These are phyloP conservation scores for Clangula hyemalis DNA, from an alignment of 2,797 vertebrate species.

Conservation along the genomic window DNA sequence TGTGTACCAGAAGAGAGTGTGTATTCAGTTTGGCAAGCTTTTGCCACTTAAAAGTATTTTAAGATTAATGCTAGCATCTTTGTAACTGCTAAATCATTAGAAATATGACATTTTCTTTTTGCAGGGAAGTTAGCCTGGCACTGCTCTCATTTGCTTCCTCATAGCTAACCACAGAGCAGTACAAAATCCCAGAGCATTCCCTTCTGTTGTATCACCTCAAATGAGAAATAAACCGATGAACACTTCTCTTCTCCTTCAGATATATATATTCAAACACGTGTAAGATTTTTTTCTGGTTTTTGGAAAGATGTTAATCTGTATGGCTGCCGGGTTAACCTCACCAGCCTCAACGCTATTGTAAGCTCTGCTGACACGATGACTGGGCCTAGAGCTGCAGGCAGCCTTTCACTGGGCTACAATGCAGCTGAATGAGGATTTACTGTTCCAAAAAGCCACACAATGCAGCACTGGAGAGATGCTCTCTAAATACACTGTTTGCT, in stretches of 20 bases:
- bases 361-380: not conserved
- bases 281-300: not conserved
- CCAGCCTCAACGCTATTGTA: not conserved
- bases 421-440: not conserved
- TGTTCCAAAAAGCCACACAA: not conserved
- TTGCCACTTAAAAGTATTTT: not conserved
- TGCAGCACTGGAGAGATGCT: not conserved
- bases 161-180: not conserved
- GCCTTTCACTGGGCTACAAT: not conserved
- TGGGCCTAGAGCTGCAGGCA: not conserved
- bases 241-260: not conserved
- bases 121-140: not conserved
- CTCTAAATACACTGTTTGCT: not conserved
- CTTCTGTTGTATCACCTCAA: not conserved
- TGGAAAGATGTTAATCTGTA: not conserved
- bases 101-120: constrained; percentile 12
- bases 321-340: not conserved
- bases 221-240: not conserved
- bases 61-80: constrained; percentile 1
- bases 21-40: not conserved
- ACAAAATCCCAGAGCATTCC: not conserved
- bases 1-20: not conserved
- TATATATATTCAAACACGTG: not conserved
- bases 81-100: constrained; percentile 14
- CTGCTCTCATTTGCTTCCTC: not conserved